Percentiles rank a stretch among this genome's conserved stretches.
These are phyloP conservation scores for Clunio marinus DNA, from an alignment of 2,888 invertebrate species.

Conservation along the genomic window DNA sequence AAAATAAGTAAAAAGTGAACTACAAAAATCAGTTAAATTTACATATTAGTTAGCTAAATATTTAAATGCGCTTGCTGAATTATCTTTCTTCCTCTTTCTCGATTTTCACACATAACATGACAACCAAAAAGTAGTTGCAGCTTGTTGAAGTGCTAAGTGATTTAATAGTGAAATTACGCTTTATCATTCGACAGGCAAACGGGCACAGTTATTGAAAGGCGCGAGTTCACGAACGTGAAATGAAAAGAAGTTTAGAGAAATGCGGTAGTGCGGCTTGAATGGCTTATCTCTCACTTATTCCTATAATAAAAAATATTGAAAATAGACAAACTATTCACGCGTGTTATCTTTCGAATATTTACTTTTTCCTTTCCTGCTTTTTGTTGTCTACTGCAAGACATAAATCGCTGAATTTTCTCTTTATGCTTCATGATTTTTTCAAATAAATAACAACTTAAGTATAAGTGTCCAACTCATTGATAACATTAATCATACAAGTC, in stretches of 20 bases:
- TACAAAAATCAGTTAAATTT: neutral
- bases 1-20: neutral
- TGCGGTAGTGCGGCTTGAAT: conserved; percentile 33
- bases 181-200: conserved; percentile 17
- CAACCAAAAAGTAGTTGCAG: conserved; percentile 14
- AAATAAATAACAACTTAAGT: no score
- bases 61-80: neutral
- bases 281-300: conserved; percentile 31
- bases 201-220: neutral
- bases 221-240: neutral
- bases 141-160: conserved; percentile 32
- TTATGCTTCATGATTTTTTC: no score
- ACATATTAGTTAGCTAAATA: no score
- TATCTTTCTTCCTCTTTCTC: no score
- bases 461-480: no score
- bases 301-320: conserved; percentile 18
- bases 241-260: conserved; percentile 23
- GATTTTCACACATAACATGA: neutral
- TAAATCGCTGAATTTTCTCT: conserved; percentile 22
- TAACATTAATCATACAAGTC: no score
- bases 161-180: conserved; percentile 35
- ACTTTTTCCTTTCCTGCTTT: neutral
- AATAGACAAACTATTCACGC: conserved; percentile 8
- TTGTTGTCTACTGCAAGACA: conserved; percentile 21
- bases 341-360: neutral